Percentiles rank a stretch among this genome's conserved stretches.
phyloP scores from a whole-genome alignment of 2,113 vertebrate species.

The Bombycilla garrulus region DNA sequence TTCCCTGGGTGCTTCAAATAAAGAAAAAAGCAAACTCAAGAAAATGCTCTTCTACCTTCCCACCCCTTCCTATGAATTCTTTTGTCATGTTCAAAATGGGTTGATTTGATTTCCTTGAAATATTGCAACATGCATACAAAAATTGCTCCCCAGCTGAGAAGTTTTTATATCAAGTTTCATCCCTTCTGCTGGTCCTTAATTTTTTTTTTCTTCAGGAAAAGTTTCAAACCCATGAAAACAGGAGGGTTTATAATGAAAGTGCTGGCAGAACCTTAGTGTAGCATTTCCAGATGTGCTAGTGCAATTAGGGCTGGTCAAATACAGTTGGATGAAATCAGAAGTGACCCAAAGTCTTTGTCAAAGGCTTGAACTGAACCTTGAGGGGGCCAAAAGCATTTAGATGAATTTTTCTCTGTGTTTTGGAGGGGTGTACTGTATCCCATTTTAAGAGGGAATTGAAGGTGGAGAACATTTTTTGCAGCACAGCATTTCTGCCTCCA shows the following conservation, averaged over 20 bases:
- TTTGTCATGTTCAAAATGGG: constrained; percentile 15
- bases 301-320: constrained; percentile 24
- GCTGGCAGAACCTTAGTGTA: constrained; percentile 21
- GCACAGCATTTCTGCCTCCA: neutral
- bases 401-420: neutral
- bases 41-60: neutral
- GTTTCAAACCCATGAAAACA: constrained; percentile 32
- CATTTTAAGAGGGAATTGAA: neutral
- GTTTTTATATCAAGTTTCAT: constrained; percentile 48
- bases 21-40: neutral
- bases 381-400: neutral
- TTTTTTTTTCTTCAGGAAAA: neutral
- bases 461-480: neutral
- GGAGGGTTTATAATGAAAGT: constrained; percentile 34
- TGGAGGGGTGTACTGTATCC: neutral
- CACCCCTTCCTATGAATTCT: neutral
- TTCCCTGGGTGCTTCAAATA: neutral
- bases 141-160: constrained; percentile 42
- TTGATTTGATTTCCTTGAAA: constrained; percentile 52
- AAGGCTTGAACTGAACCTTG: constrained; percentile 15
- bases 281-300: constrained; percentile 63
- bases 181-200: neutral
- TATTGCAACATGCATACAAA: constrained; percentile 27
- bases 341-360: constrained; percentile 16
- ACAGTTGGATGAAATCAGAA: constrained; percentile 25